Base-by-base conservation (phyloP, 2,888 invertebrate genomes). In the Parasteatoda lunata region DNA sequence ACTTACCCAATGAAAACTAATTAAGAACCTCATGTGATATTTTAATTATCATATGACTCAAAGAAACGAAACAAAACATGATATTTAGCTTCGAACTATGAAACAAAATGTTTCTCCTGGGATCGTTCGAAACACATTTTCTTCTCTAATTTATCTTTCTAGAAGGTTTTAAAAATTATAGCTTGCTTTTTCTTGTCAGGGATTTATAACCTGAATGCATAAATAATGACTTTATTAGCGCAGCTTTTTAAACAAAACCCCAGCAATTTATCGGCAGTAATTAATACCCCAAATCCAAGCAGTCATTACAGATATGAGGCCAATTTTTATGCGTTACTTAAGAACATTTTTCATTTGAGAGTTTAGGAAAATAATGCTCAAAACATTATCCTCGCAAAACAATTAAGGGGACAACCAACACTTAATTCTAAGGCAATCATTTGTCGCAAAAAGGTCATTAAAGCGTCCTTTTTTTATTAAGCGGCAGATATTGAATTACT, bases 171-270 rank as follows among this genome's bases (percentile, higher is more conserved):
- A 54, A 54, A 54, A 13, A 8, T 54, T 54, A 54, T 54, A 11
- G 54, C 30, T 54, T 11, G 54, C 54, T 11, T 54, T 54, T 54
- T 54, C 13, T 54, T 54, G 13, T 54, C 13, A 11, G 54, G 13
- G 81, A 68, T 75, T 81, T 81, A 81, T 75, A 52, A 69, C 45
- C 52, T 73, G 47, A 8, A 65, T 30, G 68, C 72, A 72, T 75
- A 81, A 81, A 69, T 69, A 81, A 81, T 81, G 51, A 69, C 81
- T 81, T 75, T 75, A 75, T 75, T 81, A 81, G 73, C 71, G 49
- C n/a, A n/a, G 30, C 51, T 75, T 79, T 81, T 81, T 75, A 73
- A 52, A 11, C 52, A 54, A 59, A 52, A 45, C 65, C 48, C 15
- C 11, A 9, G 45, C 47, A 81, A 81, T 81, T 75, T 75, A 81